These are phyloP conservation scores for Andrena haemorrhoa DNA, from an alignment of 2,888 invertebrate genomes.

Conservation along the genomic window DNA sequence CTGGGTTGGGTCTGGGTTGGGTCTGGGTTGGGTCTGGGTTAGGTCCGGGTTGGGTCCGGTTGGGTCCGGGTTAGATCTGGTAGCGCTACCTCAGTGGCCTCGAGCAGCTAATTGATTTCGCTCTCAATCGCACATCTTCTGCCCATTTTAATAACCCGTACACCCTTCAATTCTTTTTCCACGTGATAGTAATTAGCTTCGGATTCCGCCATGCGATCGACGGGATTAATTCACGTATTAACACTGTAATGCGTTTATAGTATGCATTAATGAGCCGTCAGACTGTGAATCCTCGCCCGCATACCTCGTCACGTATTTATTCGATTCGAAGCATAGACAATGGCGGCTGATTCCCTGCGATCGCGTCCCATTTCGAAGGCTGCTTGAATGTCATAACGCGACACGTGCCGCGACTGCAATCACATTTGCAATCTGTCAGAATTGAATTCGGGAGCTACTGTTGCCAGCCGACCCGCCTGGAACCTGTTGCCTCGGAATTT, in stretches of 20 bases:
- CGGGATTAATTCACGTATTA: not conserved
- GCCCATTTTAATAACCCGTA: not conserved
- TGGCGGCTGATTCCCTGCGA: conserved; percentile 44
- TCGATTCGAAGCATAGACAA: conserved; percentile 32
- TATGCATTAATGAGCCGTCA: not conserved
- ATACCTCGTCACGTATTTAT: conserved; percentile 34
- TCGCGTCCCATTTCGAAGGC: conserved; percentile 24
- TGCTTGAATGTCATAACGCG: conserved; percentile 62
- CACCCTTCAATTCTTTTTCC: not conserved
- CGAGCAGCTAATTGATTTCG: not conserved
- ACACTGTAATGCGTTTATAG: not conserved
- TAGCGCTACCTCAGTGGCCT: too few relatives aligned
- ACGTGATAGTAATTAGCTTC: not conserved
- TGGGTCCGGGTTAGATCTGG: too few relatives aligned
- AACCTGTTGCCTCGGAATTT: conserved; percentile 74
- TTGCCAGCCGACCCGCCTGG: conserved; percentile 46
- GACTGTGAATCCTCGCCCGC: conserved; percentile 5
- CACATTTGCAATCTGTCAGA: conserved; percentile 66
- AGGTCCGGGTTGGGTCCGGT: too few relatives aligned
- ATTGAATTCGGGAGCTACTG: conserved; percentile 65
- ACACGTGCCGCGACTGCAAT: conserved; percentile 68
- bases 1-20: too few relatives aligned
- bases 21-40: too few relatives aligned
- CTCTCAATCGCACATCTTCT: not conserved
- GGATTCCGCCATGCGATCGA: not conserved